Evolutionary conservation across 2,888 invertebrate species (phyloP).

Genomic region (Ptychoptera albimana): DNA sequence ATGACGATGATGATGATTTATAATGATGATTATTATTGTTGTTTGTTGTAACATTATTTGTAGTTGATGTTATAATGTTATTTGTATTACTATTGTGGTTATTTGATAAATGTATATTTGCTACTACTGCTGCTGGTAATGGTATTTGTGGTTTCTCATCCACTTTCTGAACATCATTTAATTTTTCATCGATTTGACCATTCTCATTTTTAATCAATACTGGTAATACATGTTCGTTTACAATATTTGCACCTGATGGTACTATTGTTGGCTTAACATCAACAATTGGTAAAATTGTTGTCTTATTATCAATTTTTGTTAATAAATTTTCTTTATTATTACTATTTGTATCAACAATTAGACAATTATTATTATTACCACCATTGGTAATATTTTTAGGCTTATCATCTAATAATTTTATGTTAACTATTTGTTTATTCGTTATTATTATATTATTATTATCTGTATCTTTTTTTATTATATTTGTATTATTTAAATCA

Average conservation of each 20-base stretch:
- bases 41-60: not conserved
- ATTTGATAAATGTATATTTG: slow-evolving; percentile 10
- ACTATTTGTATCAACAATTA: not conserved
- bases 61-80: too few species aligned
- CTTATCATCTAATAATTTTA: not conserved
- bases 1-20: slow-evolving; percentile 15
- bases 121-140: slow-evolving; percentile 7
- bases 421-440: not conserved
- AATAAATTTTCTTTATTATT: not conserved
- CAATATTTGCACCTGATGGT: not conserved
- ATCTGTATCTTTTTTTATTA: not conserved
- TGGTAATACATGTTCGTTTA: too few species aligned
- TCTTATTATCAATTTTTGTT: not conserved
- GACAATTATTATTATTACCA: not conserved
- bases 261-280: not conserved
- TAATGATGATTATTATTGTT: not conserved
- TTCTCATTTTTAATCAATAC: too few species aligned
- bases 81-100: slow-evolving; percentile 6
- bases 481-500: slow-evolving; percentile 4
- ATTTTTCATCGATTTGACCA: too few species aligned
- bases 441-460: not conserved
- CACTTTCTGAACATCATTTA: slow-evolving; percentile 5
- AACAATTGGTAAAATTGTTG: not conserved
- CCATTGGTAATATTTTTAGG: not conserved
- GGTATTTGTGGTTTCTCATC: slow-evolving; percentile 10